phyloP scores from a whole-genome alignment of 2,888 invertebrate species.

The Dorcus hopei region DNA sequence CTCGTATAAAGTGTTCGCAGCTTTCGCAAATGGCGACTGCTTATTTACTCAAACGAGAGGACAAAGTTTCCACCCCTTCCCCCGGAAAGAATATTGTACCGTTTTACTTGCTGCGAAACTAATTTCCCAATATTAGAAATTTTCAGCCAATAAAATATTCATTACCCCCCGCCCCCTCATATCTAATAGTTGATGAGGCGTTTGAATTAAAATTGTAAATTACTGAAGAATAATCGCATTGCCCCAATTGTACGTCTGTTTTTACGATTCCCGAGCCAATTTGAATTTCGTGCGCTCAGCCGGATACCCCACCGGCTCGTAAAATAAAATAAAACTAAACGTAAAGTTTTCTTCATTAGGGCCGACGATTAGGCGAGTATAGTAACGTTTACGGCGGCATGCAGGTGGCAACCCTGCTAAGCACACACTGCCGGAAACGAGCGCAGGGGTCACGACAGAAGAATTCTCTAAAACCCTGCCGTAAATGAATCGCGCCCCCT shows the following conservation, averaged over 20 bases:
- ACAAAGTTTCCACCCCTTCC: not conserved
- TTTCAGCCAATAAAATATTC: too few species aligned
- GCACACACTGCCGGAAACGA: not conserved
- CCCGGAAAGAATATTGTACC: too few species aligned
- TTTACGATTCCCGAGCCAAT: too few species aligned
- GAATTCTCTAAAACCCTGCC: not conserved
- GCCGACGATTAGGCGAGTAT: not conserved
- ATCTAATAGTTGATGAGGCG: too few species aligned
- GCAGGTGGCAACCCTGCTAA: not conserved
- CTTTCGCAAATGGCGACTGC: constrained; percentile 14
- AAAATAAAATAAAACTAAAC: not conserved
- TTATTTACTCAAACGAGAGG: constrained; percentile 1
- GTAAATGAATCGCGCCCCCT: not conserved
- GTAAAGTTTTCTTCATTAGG: constrained; percentile 1
- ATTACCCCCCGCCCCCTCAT: too few species aligned
- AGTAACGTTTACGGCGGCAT: not conserved
- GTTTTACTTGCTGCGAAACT: too few species aligned
- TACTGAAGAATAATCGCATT: not conserved
- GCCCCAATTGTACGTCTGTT: not conserved
- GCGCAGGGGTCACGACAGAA: not conserved
- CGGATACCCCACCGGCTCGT: not conserved
- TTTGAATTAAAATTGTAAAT: not conserved
- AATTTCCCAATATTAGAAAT: too few species aligned
- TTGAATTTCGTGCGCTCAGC: not conserved
- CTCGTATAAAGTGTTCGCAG: constrained; percentile 9